Evolutionary conservation across 2,797 vertebrate species (phyloP).

Genomic region (Kryptolebias ocellatus): DNA sequence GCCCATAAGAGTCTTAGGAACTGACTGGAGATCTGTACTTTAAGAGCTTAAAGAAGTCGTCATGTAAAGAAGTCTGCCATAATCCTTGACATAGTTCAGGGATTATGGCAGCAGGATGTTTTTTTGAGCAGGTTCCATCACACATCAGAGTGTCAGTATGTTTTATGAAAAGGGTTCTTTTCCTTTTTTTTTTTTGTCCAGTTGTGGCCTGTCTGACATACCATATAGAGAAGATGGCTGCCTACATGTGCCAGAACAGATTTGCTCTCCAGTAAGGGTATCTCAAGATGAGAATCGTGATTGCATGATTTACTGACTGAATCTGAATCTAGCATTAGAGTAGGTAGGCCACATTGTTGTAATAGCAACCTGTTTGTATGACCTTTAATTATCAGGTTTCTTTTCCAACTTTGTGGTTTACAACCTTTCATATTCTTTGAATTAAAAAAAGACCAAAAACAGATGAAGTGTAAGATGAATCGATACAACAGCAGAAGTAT

Average conservation of each 20-base stretch:
- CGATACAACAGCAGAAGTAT: neutral
- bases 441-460: neutral
- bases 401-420: neutral
- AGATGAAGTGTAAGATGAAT: neutral
- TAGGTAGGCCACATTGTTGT: no score
- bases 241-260: no score
- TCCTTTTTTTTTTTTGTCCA: no score
- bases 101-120: slow-evolving; percentile 45
- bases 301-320: no score
- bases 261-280: no score
- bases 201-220: no score
- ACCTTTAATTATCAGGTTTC: neutral
- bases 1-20: slow-evolving; percentile 69
- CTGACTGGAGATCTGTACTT: slow-evolving; percentile 37
- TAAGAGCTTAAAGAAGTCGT: slow-evolving; percentile 65
- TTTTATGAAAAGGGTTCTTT: neutral
- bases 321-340: no score
- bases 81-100: slow-evolving; percentile 36
- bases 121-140: neutral
- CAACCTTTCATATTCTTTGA: neutral
- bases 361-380: no score
- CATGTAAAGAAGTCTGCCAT: slow-evolving; percentile 26
- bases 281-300: no score
- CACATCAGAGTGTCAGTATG: neutral
- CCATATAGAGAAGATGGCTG: no score